phyloP scores from a whole-genome alignment of 2,797 vertebrate genomes.

The Yasuhikotakia modesta region DNA sequence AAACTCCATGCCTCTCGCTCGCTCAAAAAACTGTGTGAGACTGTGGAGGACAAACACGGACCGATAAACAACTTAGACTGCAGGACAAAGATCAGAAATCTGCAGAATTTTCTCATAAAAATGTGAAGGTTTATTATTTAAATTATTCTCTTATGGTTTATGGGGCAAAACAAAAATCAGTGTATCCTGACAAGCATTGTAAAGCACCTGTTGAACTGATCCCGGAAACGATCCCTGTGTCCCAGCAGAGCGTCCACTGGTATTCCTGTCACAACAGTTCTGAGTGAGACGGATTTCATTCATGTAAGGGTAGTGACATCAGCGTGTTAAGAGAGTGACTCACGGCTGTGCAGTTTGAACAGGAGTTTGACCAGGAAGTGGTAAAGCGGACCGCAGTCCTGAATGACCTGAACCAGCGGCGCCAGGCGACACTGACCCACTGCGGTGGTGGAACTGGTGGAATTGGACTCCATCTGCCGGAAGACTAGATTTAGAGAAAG shows the following conservation, averaged over 20 bases:
- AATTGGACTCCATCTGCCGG: slow-evolving; percentile 75
- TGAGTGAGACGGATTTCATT: neutral
- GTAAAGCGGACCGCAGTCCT: slow-evolving; percentile 95
- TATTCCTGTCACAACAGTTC: slow-evolving; percentile 76
- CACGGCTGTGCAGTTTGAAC: slow-evolving; percentile 97
- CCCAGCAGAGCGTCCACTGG: slow-evolving; percentile 89
- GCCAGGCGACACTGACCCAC: slow-evolving; percentile 92
- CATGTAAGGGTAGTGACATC: neutral
- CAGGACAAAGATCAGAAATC: neutral
- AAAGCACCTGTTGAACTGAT: slow-evolving; percentile 87
- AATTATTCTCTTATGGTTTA: no score
- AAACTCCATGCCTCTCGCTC: slow-evolving; percentile 94
- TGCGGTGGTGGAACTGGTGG: slow-evolving; percentile 72
- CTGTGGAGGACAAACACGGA: slow-evolving; percentile 67
- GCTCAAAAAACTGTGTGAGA: slow-evolving; percentile 89
- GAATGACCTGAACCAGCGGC: slow-evolving; percentile 90
- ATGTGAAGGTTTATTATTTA: neutral
- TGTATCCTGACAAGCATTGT: neutral
- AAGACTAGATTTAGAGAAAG: slow-evolving; percentile 62
- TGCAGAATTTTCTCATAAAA: neutral
- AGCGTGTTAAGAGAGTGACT: slow-evolving; percentile 67
- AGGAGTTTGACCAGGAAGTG: slow-evolving; percentile 91
- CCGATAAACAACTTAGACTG: neutral
- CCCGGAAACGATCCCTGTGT: slow-evolving; percentile 92
- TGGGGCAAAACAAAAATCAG: neutral